Evolutionary conservation across 64 coral and sea anemone genomes (phyloP), one percentile per base, ranked within the genome.

Genomic region (Catalaphyllia jardinei): DNA sequence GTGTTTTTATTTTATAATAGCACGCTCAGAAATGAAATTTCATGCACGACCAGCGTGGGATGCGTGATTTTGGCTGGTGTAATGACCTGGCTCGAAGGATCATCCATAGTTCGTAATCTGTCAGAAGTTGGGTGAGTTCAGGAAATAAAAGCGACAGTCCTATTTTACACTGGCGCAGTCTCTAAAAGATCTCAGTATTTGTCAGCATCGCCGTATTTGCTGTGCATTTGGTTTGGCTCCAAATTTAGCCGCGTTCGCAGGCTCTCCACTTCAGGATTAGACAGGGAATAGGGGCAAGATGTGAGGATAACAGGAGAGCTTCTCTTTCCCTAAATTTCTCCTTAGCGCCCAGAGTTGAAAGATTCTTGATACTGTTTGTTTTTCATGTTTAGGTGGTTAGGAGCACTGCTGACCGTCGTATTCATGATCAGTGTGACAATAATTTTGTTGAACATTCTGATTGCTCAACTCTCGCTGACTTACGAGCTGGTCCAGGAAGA

Each of bases 51-150:
- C 28, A 22, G 16, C 1, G 9, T 85, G 13, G 33, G 22, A 13
- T 85, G 81, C 69, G 63, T 85, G 10, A 46, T 71, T 33, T 14
- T 71, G 0, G 81, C 81, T 27, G 81, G 81, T 39, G 22, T 85
- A 6, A 85, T 71, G 63, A 85, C 81, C 10, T 85, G 81, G 81
- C 81, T 85, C 10, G 62, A 85, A 25, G 81, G 81, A 0, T 85
- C 81, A 3, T 64, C 81, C 30, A 29, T 85, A 71, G 81, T 85
- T 1, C 65, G 62, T 15, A 85, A 50, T 31, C 8, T 85, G 63
- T 25, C 62, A n/a, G 35, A 42, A 35, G 81, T 71, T 22, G 62
- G 81, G 81, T 85, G 20, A 85, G 81, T 65, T 76, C 16, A 39
- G 16, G 20, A 10, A 22, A n/a, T 10, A 69, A 4, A 8, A 27